A percentile compares a stretch with the other conserved stretches of the same genome.
phyloP scores from a whole-genome alignment of 2,113 vertebrate genomes.

The Phrynosoma blainvillii region DNA sequence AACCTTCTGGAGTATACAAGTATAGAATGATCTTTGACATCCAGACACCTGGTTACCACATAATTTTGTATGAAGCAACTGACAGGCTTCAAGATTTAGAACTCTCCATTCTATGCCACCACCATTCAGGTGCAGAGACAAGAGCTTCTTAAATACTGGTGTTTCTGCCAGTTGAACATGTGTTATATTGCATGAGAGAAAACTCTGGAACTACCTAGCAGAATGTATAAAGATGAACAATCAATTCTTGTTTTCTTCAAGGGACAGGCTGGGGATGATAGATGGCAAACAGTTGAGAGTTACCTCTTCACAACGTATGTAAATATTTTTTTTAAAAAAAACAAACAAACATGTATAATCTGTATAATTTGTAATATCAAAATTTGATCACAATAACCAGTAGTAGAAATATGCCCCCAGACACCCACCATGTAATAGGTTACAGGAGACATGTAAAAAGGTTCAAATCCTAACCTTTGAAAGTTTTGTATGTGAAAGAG shows the following conservation, averaged over 20 bases:
- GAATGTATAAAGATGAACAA: constrained; percentile 4
- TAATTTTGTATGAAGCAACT: constrained; percentile 78
- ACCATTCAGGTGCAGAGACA: constrained; percentile 60
- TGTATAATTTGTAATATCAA: too few relatives aligned
- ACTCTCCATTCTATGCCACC: constrained; percentile 11
- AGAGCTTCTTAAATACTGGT: constrained; percentile 46
- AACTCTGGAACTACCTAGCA: constrained; percentile 28
- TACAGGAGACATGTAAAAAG: not conserved
- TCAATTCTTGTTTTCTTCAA: not conserved
- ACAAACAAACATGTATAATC: not conserved
- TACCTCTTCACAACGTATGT: not conserved
- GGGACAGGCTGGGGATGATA: not conserved
- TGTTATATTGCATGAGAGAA: not conserved
- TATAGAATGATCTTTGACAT: constrained; percentile 77
- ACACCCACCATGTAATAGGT: too few relatives aligned
- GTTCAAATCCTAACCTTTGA: not conserved
- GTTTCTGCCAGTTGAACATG: constrained; percentile 27
- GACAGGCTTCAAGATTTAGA: constrained; percentile 72
- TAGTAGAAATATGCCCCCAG: too few relatives aligned
- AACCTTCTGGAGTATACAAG: constrained; percentile 68
- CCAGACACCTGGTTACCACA: constrained; percentile 76
- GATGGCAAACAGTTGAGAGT: not conserved
- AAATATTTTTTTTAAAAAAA: not conserved
- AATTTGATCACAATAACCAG: too few relatives aligned
- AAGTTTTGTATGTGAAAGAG: not conserved